Percentiles rank a stretch among this genome's conserved stretches.
Evolutionary conservation across 2,797 vertebrate genomes (phyloP).

Genomic region (Pipistrellus kuhlii): DNA sequence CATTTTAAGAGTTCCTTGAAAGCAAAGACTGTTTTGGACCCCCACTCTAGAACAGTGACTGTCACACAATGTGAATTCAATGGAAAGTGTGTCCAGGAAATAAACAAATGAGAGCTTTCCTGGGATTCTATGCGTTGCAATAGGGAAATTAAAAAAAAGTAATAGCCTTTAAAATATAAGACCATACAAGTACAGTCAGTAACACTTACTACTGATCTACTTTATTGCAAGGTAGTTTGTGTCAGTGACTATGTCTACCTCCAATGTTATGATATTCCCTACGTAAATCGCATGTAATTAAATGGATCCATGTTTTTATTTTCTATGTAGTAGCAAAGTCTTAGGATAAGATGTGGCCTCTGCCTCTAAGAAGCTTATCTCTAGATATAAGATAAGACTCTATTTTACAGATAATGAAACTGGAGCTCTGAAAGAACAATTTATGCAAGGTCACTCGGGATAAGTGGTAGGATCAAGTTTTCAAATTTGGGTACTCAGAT

Average conservation of each 20-base stretch:
- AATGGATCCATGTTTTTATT: not conserved
- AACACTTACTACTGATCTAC: not conserved
- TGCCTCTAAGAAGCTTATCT: not conserved
- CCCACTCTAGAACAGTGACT: not conserved
- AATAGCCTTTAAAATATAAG: constrained; percentile 41
- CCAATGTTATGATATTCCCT: not conserved
- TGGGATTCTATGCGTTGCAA: constrained; percentile 12
- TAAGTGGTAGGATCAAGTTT: not conserved
- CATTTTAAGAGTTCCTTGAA: constrained; percentile 17
- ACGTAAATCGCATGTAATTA: not conserved
- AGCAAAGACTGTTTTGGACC: not conserved
- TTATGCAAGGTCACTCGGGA: not conserved
- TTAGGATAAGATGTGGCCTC: not conserved
- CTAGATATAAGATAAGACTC: not conserved
- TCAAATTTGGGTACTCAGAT: not conserved
- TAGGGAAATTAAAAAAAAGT: not conserved
- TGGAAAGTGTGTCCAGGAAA: not conserved
- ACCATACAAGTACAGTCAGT: not conserved
- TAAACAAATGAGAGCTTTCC: not conserved
- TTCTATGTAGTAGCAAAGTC: not conserved
- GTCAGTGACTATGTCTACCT: not conserved
- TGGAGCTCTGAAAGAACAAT: not conserved
- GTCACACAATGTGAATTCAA: not conserved
- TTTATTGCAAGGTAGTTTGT: not conserved
- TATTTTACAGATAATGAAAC: constrained; percentile 15